These are phyloP conservation scores for Lerista edwardsae DNA, from an alignment of 2,797 vertebrate genomes.

Conservation along the genomic window DNA sequence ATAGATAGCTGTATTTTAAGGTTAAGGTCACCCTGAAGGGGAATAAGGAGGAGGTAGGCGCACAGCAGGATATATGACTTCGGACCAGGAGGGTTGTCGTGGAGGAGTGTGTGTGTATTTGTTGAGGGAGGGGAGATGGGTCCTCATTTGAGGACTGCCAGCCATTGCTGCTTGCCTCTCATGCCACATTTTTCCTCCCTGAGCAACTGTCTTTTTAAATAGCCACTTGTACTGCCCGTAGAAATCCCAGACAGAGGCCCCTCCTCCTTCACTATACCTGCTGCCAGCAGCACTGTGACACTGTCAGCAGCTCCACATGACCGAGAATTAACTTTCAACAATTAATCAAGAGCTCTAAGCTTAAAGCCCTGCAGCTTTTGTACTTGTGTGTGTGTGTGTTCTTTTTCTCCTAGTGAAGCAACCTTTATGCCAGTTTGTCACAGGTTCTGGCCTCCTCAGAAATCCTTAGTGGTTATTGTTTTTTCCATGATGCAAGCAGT, in stretches of 20 bases:
- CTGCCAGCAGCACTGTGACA: conserved; percentile 52
- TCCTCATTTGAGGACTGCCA: conserved; percentile 43
- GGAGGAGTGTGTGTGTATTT: too few species aligned
- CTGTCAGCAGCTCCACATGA: conserved; percentile 65
- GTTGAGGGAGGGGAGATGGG: conserved; percentile 33
- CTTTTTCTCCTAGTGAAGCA: conserved; percentile 58
- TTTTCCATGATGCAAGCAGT: conserved; percentile 82
- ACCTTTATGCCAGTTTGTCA: conserved; percentile 77
- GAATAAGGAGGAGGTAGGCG: conserved; percentile 37
- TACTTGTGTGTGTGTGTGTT: conserved; percentile 10
- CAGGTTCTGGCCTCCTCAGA: conserved; percentile 74
- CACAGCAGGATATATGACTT: conserved; percentile 10
- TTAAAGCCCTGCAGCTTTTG: conserved; percentile 64
- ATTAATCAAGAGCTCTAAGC: conserved; percentile 61
- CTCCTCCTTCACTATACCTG: conserved; percentile 36
- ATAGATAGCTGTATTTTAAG: conserved; percentile 19
- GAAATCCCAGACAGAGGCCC: conserved; percentile 46
- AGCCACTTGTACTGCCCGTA: conserved; percentile 54
- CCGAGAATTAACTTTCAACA: conserved; percentile 77
- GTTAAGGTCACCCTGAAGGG: conserved; percentile 52
- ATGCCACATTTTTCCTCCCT: conserved; percentile 51
- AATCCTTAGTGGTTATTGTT: conserved; percentile 65
- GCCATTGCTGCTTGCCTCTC: conserved; percentile 37
- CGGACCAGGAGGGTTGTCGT: not conserved
- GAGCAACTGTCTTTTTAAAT: conserved; percentile 65